phyloP scores from a whole-genome alignment of 2,888 invertebrate species.

The Stenotaenia linearis region DNA sequence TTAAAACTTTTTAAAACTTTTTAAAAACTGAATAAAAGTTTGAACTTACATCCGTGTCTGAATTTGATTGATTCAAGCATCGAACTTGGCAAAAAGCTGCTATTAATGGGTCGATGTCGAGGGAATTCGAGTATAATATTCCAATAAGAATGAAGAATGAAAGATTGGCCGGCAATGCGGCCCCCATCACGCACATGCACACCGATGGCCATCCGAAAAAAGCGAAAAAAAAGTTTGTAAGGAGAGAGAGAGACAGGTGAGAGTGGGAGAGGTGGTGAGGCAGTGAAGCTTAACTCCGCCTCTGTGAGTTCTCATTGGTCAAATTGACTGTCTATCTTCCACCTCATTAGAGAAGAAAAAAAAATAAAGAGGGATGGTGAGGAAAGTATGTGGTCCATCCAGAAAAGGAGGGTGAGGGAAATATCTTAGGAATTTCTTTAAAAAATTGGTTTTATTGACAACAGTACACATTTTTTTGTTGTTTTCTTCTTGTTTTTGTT shows the following conservation, averaged over 20 bases:
- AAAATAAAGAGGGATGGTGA: no score
- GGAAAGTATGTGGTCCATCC: not conserved
- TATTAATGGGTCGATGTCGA: not conserved
- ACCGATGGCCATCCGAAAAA: not conserved
- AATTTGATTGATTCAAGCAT: not conserved
- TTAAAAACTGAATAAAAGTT: not conserved
- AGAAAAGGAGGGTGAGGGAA: not conserved
- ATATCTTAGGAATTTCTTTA: not conserved
- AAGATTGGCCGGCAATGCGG: not conserved
- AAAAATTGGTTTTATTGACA: no score
- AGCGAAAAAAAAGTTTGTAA: not conserved
- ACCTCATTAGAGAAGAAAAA: not conserved
- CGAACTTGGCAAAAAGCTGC: not conserved
- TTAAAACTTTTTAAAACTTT: not conserved
- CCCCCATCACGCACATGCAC: conserved; percentile 9
- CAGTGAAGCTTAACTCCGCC: not conserved
- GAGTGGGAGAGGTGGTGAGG: not conserved
- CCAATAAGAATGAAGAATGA: not conserved
- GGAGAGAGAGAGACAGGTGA: not conserved
- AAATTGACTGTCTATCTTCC: not conserved
- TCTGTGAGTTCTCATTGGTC: not conserved
- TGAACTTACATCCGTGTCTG: not conserved
- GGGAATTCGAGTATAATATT: not conserved
- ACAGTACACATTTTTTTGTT: not conserved
- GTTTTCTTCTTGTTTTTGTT: not conserved